Evolutionary conservation across 2,113 vertebrate species (phyloP).

Genomic region (Anhinga rufa): DNA sequence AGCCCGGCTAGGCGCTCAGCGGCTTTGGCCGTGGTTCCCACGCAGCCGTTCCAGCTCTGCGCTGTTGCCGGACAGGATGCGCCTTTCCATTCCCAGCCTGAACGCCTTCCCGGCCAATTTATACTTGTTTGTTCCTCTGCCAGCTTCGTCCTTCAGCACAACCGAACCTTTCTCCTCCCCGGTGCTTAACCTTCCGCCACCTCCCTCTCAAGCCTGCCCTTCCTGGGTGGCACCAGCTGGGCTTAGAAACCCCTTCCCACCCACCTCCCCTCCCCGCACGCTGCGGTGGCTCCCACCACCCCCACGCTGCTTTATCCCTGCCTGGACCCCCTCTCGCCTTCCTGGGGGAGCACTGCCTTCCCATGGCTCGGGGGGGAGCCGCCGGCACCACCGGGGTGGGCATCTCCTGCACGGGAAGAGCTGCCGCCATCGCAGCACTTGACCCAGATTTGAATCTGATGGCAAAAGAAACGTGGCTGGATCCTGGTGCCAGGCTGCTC

Average conservation of each 20-base stretch:
- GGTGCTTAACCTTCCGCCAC: not conserved
- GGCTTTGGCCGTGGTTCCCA: not conserved
- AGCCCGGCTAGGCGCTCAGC: not conserved
- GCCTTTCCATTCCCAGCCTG: not conserved
- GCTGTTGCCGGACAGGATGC: not conserved
- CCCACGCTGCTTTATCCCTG: not conserved
- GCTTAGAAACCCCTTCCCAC: not conserved
- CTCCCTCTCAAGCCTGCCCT: not conserved
- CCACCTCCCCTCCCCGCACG: accelerated
- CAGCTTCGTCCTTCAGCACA: not conserved
- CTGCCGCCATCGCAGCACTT: not conserved
- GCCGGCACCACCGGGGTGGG: not conserved
- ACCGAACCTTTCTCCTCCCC: not conserved
- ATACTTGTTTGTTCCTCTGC: not conserved
- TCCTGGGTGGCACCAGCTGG: not conserved
- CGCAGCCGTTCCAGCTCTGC: not conserved
- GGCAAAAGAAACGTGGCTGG: not conserved
- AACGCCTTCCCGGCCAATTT: not conserved
- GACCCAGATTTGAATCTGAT: conserved; percentile 10
- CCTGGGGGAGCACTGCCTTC: not conserved
- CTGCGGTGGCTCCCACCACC: not conserved
- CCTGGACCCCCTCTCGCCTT: not conserved
- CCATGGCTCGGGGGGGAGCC: not conserved
- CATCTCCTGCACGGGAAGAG: not conserved
- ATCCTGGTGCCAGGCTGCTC: not conserved